Conservation (phyloP, 2,113 vertebrate species). For the Eupsittula cactorum region DNA sequence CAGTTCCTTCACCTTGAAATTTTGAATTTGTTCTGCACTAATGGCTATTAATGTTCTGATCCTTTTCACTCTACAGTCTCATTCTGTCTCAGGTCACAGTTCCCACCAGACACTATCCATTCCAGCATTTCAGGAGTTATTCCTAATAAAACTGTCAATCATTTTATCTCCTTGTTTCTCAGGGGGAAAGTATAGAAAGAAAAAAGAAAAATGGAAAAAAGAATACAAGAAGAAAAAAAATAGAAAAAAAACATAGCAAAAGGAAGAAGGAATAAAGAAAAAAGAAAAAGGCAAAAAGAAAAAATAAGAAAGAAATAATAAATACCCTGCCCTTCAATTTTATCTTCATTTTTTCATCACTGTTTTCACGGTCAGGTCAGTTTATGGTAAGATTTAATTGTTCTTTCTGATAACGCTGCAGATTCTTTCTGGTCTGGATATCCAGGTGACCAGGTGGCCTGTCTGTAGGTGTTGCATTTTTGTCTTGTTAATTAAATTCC, state of each 20-base stretch:
- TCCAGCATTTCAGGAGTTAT: not conserved
- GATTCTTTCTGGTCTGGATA: not conserved
- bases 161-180: not conserved
- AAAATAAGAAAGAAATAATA: not conserved
- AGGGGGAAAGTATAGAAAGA: not conserved
- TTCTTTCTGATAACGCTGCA: not conserved
- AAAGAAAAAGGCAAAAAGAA: not conserved
- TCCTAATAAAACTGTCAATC: not conserved
- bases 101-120: not conserved
- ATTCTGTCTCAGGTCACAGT: not conserved
- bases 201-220: not conserved
- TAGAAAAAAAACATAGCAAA: not conserved
- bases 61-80: not conserved
- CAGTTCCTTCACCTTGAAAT: not conserved
- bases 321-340: not conserved
- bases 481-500: not conserved
- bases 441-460: not conserved
- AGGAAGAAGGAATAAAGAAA: not conserved
- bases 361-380: not conserved
- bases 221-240: no score
- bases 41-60: not conserved
- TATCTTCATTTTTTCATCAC: not conserved
- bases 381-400: not conserved
- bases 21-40: not conserved
- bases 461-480: not conserved